Conservation (phyloP, 2,113 vertebrate species). For the Corythornis vintsioides region DNA sequence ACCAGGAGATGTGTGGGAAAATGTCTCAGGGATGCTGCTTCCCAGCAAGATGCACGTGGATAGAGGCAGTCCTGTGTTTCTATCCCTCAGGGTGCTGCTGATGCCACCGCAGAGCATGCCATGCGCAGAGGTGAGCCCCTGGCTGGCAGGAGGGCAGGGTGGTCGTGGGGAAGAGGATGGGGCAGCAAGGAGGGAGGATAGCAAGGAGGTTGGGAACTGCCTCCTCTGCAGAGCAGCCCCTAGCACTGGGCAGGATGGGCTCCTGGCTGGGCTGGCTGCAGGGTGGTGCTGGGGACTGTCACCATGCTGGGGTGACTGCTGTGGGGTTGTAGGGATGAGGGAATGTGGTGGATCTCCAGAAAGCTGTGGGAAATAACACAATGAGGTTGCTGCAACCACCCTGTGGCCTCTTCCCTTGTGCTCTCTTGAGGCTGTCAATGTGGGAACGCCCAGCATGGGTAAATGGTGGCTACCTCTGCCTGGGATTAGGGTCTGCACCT, state of each 20-base stretch:
- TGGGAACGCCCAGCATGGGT: background rate
- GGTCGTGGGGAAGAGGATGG: fast-evolving
- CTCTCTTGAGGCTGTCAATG: background rate
- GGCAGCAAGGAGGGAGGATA: background rate
- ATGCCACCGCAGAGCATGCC: slow-evolving; percentile 16
- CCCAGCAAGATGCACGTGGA: background rate
- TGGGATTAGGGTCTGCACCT: background rate
- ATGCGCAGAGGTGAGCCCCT: slow-evolving; percentile 1
- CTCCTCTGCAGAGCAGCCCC: background rate
- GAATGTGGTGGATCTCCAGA: background rate
- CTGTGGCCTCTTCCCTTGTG: background rate
- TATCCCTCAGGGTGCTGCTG: slow-evolving; percentile 39
- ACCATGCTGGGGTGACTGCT: background rate
- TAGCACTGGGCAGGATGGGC: background rate
- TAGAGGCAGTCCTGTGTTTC: slow-evolving; percentile 3
- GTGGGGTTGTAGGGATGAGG: background rate
- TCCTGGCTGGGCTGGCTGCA: background rate
- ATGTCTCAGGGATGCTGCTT: background rate
- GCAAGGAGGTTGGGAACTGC: background rate
- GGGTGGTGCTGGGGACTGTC: fast-evolving
- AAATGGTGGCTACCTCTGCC: background rate
- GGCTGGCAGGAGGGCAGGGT: background rate
- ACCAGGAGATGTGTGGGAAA: background rate
- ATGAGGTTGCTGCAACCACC: background rate
- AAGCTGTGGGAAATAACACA: background rate